Percentiles rank a stretch among this genome's conserved stretches.
phyloP scores from a whole-genome alignment of 2,797 vertebrate species.

The Melanotaenia trifasciata region DNA sequence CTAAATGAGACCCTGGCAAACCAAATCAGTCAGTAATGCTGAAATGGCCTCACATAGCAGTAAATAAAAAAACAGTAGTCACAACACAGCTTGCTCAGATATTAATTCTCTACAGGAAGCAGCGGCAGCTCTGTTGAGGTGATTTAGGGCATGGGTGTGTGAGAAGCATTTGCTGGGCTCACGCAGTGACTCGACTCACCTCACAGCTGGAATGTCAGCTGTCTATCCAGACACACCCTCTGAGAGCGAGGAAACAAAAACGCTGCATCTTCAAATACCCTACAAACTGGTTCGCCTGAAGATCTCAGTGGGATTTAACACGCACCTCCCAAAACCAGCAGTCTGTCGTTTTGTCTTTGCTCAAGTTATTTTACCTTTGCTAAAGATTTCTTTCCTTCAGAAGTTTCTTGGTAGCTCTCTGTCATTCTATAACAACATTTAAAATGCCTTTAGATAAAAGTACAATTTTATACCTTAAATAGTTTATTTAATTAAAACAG shows the following conservation, averaged over 20 bases:
- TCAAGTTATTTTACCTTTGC: slow-evolving; percentile 11
- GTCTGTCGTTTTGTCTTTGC: slow-evolving; percentile 6
- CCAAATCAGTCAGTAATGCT: slow-evolving; percentile 24
- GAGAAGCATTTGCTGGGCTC: slow-evolving; percentile 74
- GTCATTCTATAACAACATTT: neutral
- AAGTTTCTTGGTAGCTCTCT: slow-evolving; percentile 4
- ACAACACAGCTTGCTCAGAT: slow-evolving; percentile 47
- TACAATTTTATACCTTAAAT: too few species aligned
- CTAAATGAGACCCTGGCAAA: neutral
- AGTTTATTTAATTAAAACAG: neutral
- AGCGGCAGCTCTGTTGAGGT: slow-evolving; percentile 65
- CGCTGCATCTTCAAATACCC: slow-evolving; percentile 68
- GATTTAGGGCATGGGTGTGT: slow-evolving; percentile 79
- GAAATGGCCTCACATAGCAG: slow-evolving; percentile 1
- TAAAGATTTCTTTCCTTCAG: neutral
- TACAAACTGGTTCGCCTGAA: slow-evolving; percentile 49
- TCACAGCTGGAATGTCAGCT: slow-evolving; percentile 86
- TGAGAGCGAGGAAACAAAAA: slow-evolving; percentile 70
- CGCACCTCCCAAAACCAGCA: neutral
- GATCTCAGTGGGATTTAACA: slow-evolving; percentile 39
- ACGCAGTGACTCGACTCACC: slow-evolving; percentile 81
- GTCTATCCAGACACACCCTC: slow-evolving; percentile 81
- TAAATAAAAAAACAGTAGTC: slow-evolving; percentile 46
- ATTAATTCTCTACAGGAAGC: slow-evolving; percentile 63
- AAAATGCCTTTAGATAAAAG: neutral